A percentile compares a stretch with the other conserved stretches of the same genome.
phyloP scores from a whole-genome alignment of 2,113 vertebrate genomes.

The Nannobrachium achirus region DNA sequence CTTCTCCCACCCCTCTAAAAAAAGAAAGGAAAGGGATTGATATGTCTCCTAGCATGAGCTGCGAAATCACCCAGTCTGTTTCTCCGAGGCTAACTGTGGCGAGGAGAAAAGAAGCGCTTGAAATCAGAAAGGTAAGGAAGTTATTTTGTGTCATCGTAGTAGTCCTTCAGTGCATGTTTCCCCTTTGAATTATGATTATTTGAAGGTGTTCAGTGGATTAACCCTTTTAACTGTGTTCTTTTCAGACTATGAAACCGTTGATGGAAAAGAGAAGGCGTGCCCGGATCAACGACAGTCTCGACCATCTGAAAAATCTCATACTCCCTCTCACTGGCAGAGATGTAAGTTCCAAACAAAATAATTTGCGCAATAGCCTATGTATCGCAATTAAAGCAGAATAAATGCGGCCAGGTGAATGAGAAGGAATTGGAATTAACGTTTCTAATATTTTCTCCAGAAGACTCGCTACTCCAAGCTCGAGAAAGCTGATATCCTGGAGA shows the following conservation, averaged over 20 bases:
- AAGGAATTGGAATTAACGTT: constrained; percentile 25
- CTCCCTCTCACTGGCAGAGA: constrained; percentile 86
- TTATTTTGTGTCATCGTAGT: neutral
- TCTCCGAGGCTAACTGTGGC: constrained; percentile 68
- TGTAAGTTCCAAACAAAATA: constrained; percentile 74
- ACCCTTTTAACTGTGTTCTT: constrained; percentile 16
- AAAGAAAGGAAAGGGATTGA: constrained; percentile 17
- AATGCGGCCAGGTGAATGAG: neutral
- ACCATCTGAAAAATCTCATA: constrained; percentile 85
- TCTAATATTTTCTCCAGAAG: constrained; percentile 66
- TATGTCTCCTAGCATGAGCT: constrained; percentile 62
- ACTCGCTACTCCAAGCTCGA: constrained; percentile 86
- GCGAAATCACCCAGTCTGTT: constrained; percentile 41
- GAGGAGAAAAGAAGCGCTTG: constrained; percentile 76
- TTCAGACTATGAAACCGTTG: constrained; percentile 87
- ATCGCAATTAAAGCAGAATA: neutral
- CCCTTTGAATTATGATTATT: neutral
- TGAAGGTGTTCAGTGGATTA: neutral
- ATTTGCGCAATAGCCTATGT: neutral
- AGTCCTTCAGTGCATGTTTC: neutral
- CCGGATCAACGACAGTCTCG: constrained; percentile 87
- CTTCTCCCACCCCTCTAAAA: neutral
- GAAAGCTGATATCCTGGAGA: constrained; percentile 92
- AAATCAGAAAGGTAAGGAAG: constrained; percentile 80
- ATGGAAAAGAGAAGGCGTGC: constrained; percentile 86